phyloP scores from a whole-genome alignment of 2,113 vertebrate genomes.

The Onychostoma macrolepis region DNA sequence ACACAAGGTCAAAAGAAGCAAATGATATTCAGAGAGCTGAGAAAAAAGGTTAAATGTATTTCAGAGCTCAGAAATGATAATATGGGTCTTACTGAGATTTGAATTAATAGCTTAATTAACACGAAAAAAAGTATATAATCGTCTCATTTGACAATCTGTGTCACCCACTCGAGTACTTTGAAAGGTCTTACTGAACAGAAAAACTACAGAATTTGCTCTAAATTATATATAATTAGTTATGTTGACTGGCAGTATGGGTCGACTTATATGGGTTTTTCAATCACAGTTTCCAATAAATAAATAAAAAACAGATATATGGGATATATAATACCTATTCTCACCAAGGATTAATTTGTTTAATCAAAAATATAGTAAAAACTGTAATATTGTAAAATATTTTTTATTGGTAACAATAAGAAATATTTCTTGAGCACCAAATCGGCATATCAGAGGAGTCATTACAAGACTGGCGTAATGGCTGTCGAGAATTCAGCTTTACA shows the following conservation, averaged over 20 bases:
- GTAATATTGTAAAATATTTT: neutral
- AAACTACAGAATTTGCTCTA: neutral
- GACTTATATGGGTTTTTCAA: neutral
- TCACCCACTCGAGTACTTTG: neutral
- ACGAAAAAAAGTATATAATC: slow-evolving; percentile 23
- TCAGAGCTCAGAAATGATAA: slow-evolving; percentile 44
- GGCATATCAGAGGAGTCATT: too few relatives aligned
- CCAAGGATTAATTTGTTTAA: neutral
- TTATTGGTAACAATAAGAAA: too few relatives aligned
- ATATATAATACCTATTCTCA: neutral
- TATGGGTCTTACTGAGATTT: slow-evolving; percentile 37
- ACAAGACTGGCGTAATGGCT: neutral
- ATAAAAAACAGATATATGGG: too few relatives aligned
- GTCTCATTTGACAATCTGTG: slow-evolving; percentile 26
- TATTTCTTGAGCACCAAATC: neutral
- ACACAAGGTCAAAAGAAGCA: slow-evolving; percentile 33
- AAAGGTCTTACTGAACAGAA: slow-evolving; percentile 8
- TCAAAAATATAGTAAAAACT: neutral
- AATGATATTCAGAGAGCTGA: slow-evolving; percentile 37
- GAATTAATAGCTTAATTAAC: slow-evolving; percentile 49
- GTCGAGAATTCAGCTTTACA: too few relatives aligned
- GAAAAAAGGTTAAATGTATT: slow-evolving; percentile 40
- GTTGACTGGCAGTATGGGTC: neutral
- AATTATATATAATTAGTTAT: slow-evolving; percentile 22
- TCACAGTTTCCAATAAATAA: neutral